Evolutionary conservation across 2,113 vertebrate genomes (phyloP), one percentile per base, ranked within the genome.

Genomic region (Pheucticus melanocephalus): DNA sequence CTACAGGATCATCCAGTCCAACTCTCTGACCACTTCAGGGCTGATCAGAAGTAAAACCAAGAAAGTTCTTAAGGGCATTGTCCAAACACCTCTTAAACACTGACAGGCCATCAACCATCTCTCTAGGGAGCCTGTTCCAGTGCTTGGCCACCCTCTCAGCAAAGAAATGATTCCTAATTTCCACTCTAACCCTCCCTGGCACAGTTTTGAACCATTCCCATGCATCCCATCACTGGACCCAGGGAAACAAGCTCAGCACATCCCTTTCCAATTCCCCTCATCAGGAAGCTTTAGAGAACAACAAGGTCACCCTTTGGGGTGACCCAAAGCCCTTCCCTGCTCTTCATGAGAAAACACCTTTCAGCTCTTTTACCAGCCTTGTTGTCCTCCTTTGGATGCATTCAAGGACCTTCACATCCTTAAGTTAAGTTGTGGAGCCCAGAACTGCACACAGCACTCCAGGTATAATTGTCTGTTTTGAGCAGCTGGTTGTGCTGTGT

Each of bases 241-340:
- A 61, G 10, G 57, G 25, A 45, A 22, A 65, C 7, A 19, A 56
- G 13, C 8, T 66, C 63, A 42, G 45, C 23, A 47, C 11, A 17
- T 42, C 6, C 5, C 4, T 66, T 72, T 51, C 37, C 23, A 9
- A 8, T 1, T 56, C 33, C 7, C 2, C 14, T 61, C 2, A 4
- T 50, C 7, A 31, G 15, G 51, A 54, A n/a, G 16, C 40, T 27
- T 6, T 23, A 23, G 53, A 65, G 33, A 37, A 17, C 15, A 33
- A 16, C 21, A 40, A 33, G 14, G 10, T 50, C 5, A 1, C 4
- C 16, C 12, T 13, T 48, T 0, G 1, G 7, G 15, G 33, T 56
- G n/a, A 22, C 6, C 12, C 10, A 6, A 44, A 82, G 21, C n/a
- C 28, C 22, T 79, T 5, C 15, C 5, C 39, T 16, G 7, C 24